Base-by-base conservation (phyloP, 2,113 vertebrate genomes). In the Oriolus oriolus region DNA sequence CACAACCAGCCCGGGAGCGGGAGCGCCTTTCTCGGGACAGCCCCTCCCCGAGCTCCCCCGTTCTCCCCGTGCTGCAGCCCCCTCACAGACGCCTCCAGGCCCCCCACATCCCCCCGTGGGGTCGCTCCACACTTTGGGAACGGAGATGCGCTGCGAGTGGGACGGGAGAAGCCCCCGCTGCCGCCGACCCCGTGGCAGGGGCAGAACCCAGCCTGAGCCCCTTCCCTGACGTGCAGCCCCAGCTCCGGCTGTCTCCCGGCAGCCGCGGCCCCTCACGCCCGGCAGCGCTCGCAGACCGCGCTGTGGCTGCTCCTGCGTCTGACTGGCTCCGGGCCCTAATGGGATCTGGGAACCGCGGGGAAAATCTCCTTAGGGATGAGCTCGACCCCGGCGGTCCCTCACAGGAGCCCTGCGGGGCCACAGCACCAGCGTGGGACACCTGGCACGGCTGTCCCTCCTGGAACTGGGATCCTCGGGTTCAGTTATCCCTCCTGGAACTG, bases 121-220 rank as follows among this genome's bases (percentile, higher is more conserved):
- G 33, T 1, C 37, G 33, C 20, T 15, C 31, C 39, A 6, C 0
- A 4, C 6, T 27, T 19, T 28, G n/a, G 41, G 18, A 18, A 26
- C 3, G 21, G 27, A 17, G 10, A 6, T 16, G 41, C 13, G 6
- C 20, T 11, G 31, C 0, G 2, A 49, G 6, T 13, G 11, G 41
- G 18, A 18, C 27, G 44, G 33, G 10, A 60, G 39, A 56, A 30
- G 3, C 22, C 7, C 13, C 13, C 5, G 3, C 9, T 30, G 5
- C 35, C 44, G 3, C 52, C 7, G 17, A 16, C 2, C n/a, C 41
- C 22, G 2, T 2, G 22, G 1, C 0, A 6, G 26, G 44, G 44
- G 24, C 31, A 71, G 26, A 17, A 7, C 37, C 11, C n/a, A 6
- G 5, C 1, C 22, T 2, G 33, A 45, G 22, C 47, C 56, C 56